Conservation (phyloP, 1,140 invertebrate species). For the Pogonomyrmex californicus region DNA sequence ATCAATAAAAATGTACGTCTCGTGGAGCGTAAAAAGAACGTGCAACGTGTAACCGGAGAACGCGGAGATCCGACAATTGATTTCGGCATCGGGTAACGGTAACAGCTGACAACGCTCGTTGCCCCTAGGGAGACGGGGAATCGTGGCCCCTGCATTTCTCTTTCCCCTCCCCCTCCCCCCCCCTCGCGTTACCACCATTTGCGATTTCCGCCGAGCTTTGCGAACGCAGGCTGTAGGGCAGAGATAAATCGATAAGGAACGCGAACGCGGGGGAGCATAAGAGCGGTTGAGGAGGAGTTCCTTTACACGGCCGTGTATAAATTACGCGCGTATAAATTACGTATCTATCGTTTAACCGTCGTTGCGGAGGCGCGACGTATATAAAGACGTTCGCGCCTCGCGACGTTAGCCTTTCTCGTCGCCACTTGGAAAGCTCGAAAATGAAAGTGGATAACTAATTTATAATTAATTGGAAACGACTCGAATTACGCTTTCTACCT, state of each 20-base stretch:
- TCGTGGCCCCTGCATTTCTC: background rate
- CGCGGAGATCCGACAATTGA: constrained; percentile 27
- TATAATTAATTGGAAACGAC: background rate
- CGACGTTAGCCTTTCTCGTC: constrained; percentile 13
- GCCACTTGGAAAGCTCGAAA: background rate
- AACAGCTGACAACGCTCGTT: constrained; percentile 39
- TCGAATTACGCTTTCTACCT: background rate
- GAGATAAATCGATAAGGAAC: constrained; percentile 58
- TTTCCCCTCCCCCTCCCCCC: background rate
- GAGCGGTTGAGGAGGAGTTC: constrained; percentile 23
- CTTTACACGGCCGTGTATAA: constrained; percentile 26
- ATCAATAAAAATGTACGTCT: background rate
- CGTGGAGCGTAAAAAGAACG: background rate
- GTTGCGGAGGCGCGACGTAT: background rate
- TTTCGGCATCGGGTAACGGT: constrained; percentile 13
- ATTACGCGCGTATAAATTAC: constrained; percentile 38
- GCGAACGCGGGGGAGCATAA: constrained; percentile 3
- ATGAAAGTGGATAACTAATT: background rate
- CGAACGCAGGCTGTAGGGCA: constrained; percentile 48
- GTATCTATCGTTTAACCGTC: constrained; percentile 41
- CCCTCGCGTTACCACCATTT: constrained; percentile 38
- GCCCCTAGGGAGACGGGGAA: constrained; percentile 10
- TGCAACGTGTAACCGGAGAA: background rate
- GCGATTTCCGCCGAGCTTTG: constrained; percentile 42
- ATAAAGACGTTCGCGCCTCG: constrained; percentile 25